Conservation (phyloP, 53 echinoderm and acorn worm species). For the Antedon mediterranea region DNA sequence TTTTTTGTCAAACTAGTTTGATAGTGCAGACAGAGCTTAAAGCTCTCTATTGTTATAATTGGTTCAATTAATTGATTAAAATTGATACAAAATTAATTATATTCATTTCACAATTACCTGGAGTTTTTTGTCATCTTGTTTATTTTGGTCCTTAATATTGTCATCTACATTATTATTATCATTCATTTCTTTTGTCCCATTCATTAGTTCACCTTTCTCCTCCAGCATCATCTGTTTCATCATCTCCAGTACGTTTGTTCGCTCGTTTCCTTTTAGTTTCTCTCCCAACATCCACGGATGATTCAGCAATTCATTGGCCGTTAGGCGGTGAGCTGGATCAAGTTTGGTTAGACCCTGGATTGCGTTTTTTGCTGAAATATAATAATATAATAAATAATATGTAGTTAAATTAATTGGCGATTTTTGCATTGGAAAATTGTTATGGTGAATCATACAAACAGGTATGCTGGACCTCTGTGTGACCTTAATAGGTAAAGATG, state of each 20-base stretch:
- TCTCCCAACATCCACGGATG: conserved; percentile 96
- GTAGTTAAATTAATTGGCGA: too few relatives aligned
- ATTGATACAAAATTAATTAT: too few relatives aligned
- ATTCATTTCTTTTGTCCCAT: conserved; percentile 17
- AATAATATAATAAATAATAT: neutral
- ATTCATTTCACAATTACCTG: too few relatives aligned
- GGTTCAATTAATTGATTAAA: too few relatives aligned
- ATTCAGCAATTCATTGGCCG: conserved; percentile 76
- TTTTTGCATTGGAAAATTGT: too few relatives aligned
- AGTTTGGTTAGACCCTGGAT: conserved; percentile 79
- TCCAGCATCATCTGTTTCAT: conserved; percentile 85
- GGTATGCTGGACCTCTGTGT: too few relatives aligned
- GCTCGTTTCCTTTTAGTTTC: conserved; percentile 57
- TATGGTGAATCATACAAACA: too few relatives aligned
- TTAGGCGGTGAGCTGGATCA: conserved; percentile 87
- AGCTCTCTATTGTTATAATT: too few relatives aligned
- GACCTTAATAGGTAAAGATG: too few relatives aligned
- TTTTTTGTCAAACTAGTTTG: too few relatives aligned
- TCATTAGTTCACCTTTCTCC: conserved; percentile 29
- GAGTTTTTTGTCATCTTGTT: neutral
- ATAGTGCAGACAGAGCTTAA: too few relatives aligned
- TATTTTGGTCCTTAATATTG: neutral
- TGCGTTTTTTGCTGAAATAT: conserved; percentile 68
- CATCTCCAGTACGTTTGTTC: conserved; percentile 93
- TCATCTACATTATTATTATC: conserved; percentile 19